These are phyloP conservation scores for Drosophila seclusa DNA, from an alignment of 2,888 invertebrate genomes.

Conservation along the genomic window DNA sequence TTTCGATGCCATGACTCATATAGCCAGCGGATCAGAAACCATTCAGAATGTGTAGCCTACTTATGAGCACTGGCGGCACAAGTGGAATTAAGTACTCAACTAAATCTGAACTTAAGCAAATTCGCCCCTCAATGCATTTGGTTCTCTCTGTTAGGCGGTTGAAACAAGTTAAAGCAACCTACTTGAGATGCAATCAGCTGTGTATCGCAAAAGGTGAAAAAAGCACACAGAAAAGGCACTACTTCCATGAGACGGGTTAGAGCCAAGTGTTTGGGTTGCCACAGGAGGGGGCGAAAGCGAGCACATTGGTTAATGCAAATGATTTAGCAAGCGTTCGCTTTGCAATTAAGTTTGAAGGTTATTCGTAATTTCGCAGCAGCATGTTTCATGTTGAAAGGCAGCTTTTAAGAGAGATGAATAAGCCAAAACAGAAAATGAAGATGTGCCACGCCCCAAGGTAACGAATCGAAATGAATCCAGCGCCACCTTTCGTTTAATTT, in stretches of 20 bases:
- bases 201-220: slow-evolving; percentile 71
- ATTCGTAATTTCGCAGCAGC: slow-evolving; percentile 26
- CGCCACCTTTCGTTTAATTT: slow-evolving; percentile 68
- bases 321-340: slow-evolving; percentile 62
- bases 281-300: not conserved
- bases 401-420: slow-evolving; percentile 39
- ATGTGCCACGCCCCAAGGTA: slow-evolving; percentile 46
- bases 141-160: slow-evolving; percentile 18
- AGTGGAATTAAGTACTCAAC: slow-evolving; percentile 33
- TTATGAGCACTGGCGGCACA: slow-evolving; percentile 41
- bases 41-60: slow-evolving; percentile 72
- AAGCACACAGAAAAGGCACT: slow-evolving; percentile 35
- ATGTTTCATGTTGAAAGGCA: slow-evolving; percentile 51
- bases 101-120: slow-evolving; percentile 75
- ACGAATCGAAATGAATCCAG: slow-evolving; percentile 73
- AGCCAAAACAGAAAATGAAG: slow-evolving; percentile 17
- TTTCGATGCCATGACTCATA: slow-evolving; percentile 55
- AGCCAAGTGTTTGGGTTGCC: not conserved
- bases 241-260: not conserved
- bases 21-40: slow-evolving; percentile 71
- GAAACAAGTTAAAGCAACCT: slow-evolving; percentile 42
- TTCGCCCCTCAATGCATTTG: slow-evolving; percentile 41
- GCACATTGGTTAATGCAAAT: slow-evolving; percentile 73
- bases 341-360: slow-evolving; percentile 80
- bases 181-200: slow-evolving; percentile 73